Base-by-base conservation (phyloP, 1,140 invertebrate genomes). In the Meloidogyne floridensis region DNA sequence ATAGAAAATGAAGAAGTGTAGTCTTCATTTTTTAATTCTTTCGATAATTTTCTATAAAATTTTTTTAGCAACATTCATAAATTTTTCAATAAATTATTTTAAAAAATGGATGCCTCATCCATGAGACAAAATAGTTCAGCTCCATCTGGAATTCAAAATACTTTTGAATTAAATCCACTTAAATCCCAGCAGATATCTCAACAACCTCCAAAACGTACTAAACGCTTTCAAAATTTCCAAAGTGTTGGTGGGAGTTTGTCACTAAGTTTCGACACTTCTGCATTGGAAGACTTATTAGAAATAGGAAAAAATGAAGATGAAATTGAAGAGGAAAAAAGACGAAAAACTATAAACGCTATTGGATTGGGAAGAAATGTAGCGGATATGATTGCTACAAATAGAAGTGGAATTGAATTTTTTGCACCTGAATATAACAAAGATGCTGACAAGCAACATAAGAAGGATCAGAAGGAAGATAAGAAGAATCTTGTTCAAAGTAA, bases 351-450 rank as follows among this genome's bases (percentile, higher is more conserved):
- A n/a, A 65, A 65, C n/a, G 59, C 59, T 7, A n/a, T 65, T 65
- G 59, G 59, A 65, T 7, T 65, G 15, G 59, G 59, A 6, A 65
- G 59, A 65, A 65, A 18, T n/a, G n/a, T 65, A 7, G 59, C 59
- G 4, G 59, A 65, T 65, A 65, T n/a, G 59, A 11, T 65, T 18
- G 59, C 10, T 6, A 65, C 59, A n/a, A 4, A 65, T n/a, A 65
- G 59, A 65, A 65, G 59, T 65, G 59, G 59, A n/a, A 65, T 65
- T 65, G 59, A 65, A 18, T 65, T 65, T 65, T 65, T 65, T 8
- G 59, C 59, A n/a, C 59, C 59, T n/a, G 59, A 65, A n/a, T 65
- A 65, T 65, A 65, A n/a, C 15, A 18, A 65, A 8, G n/a, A 65
- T 65, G 4, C 0, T 6, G 59, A 5, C 5, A 65, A 65, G n/a